These are phyloP conservation scores for Turritopsis dohrnii DNA, from an alignment of 30 jellyfish, hydroid and myxozoan genomes.

Conservation along the genomic window DNA sequence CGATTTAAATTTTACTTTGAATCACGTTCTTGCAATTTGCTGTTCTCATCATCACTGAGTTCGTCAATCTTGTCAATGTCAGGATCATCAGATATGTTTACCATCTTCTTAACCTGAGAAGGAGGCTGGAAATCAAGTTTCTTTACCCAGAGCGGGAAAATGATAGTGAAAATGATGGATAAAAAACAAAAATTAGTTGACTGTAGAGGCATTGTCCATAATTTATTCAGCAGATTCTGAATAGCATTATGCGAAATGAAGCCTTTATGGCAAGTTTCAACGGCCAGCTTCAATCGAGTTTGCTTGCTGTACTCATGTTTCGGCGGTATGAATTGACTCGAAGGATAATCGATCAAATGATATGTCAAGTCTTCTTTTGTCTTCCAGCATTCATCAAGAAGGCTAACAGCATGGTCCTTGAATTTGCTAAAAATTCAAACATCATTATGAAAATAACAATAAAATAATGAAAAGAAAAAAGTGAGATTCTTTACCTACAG, in stretches of 20 bases:
- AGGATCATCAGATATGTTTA: neutral
- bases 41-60: neutral
- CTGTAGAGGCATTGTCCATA: conserved; percentile 28
- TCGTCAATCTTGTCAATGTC: neutral
- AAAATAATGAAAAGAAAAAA: too few relatives aligned
- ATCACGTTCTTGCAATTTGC: neutral
- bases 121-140: neutral
- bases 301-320: neutral
- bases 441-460: neutral
- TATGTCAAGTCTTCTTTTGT: neutral
- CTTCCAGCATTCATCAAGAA: neutral
- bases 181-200: neutral
- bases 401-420: neutral
- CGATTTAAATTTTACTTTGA: neutral
- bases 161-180: neutral
- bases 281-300: conserved; percentile 47
- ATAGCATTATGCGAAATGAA: conserved; percentile 61
- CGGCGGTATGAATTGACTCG: neutral
- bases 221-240: conserved; percentile 47
- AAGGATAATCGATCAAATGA: neutral
- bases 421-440: neutral
- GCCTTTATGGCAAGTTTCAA: conserved; percentile 37
- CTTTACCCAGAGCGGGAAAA: neutral
- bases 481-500: too few relatives aligned
- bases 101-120: neutral